Percentiles rank a stretch among this genome's conserved stretches.
These are phyloP conservation scores for Chesias legatella DNA, from an alignment of 2,888 invertebrate species.

Conservation along the genomic window DNA sequence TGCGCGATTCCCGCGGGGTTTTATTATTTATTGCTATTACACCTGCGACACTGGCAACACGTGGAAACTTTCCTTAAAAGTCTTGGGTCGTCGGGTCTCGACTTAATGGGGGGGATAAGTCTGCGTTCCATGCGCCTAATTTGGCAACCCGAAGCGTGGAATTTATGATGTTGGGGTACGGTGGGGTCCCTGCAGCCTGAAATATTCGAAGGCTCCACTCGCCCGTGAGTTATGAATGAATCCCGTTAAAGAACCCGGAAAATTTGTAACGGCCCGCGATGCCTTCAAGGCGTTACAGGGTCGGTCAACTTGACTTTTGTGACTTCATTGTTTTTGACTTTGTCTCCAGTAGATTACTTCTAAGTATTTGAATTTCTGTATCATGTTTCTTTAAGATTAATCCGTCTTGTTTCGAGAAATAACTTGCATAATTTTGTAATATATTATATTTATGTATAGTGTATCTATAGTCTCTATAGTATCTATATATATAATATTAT, in stretches of 20 bases:
- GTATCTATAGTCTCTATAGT: no score
- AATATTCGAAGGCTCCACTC: conserved; percentile 79
- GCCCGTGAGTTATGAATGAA: conserved; percentile 80
- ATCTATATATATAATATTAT: no score
- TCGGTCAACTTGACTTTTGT: conserved; percentile 30
- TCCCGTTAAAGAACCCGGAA: conserved; percentile 79
- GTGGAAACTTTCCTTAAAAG: conserved; percentile 62
- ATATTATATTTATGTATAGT: no score
- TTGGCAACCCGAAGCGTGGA: conserved; percentile 79
- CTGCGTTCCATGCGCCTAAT: conserved; percentile 77
- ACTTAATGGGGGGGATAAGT: conserved; percentile 68
- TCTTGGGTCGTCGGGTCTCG: conserved; percentile 41
- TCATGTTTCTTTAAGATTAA: no score
- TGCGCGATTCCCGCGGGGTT: conserved; percentile 42
- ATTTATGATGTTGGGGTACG: conserved; percentile 61
- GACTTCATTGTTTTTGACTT: conserved; percentile 24
- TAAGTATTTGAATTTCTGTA: no score
- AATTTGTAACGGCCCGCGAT: conserved; percentile 69
- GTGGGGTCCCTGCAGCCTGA: conserved; percentile 68
- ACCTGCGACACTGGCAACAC: conserved; percentile 65
- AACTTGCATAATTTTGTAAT: no score
- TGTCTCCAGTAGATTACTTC: not conserved
- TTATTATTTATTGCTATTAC: conserved; percentile 53
- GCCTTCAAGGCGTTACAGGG: conserved; percentile 34
- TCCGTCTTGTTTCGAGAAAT: no score